Evolutionary conservation across 2,797 vertebrate genomes (phyloP).

Genomic region (Novumbra hubbsi): DNA sequence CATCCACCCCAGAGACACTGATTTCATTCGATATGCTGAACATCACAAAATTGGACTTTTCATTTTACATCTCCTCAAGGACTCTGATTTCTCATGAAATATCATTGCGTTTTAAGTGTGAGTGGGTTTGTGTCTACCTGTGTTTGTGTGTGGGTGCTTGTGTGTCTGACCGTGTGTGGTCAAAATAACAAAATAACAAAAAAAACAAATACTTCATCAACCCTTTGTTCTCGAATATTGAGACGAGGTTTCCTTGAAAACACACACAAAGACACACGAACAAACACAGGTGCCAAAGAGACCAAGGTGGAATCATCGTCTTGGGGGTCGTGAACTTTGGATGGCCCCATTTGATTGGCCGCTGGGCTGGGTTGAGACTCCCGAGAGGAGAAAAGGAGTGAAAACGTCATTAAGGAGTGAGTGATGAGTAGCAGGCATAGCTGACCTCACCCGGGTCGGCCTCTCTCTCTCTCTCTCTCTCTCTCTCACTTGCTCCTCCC

Average conservation of each 20-base stretch:
- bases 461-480: slow-evolving; percentile 35
- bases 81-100: background rate
- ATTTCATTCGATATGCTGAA: background rate
- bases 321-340: slow-evolving; percentile 97
- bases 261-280: slow-evolving; percentile 24
- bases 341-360: slow-evolving; percentile 93
- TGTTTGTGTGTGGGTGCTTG: slow-evolving; percentile 7
- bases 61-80: slow-evolving; percentile 3
- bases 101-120: background rate
- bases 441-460: slow-evolving; percentile 86
- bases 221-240: background rate
- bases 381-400: slow-evolving; percentile 58
- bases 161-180: slow-evolving; percentile 40
- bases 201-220: background rate
- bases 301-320: slow-evolving; percentile 71
- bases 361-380: slow-evolving; percentile 82
- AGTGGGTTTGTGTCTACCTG: slow-evolving; percentile 4
- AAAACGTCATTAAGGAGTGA: slow-evolving; percentile 98
- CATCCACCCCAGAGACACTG: slow-evolving; percentile 2
- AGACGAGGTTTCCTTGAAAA: slow-evolving; percentile 13
- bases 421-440: slow-evolving; percentile 99
- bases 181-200: no score
- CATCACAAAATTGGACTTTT: background rate
- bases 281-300: slow-evolving; percentile 13
- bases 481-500: slow-evolving; percentile 53